Evolutionary conservation across 2,113 vertebrate species (phyloP).

Genomic region (Orycteropus afer): DNA sequence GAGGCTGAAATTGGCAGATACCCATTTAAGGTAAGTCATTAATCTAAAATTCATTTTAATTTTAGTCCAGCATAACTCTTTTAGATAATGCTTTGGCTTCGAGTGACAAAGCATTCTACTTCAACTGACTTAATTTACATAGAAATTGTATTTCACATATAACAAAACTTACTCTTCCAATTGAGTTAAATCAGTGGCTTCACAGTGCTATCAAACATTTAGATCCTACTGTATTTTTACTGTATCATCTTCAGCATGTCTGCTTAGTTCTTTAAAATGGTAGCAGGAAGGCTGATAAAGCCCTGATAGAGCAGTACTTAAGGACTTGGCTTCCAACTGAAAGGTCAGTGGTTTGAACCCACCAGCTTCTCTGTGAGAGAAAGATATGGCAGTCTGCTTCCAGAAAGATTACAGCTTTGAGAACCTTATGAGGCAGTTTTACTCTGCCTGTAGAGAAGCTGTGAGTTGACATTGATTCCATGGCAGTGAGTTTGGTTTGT

Average conservation of each 20-base stretch:
- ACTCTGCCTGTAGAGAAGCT: no score
- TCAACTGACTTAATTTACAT: background rate
- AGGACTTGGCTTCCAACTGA: no score
- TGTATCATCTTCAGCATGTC: background rate
- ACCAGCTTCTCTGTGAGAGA: background rate
- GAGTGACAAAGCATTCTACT: background rate
- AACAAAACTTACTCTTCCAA: background rate
- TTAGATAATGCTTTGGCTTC: background rate
- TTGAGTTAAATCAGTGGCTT: background rate
- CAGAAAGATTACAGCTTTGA: background rate
- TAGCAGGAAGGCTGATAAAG: background rate
- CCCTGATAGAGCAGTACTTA: no score
- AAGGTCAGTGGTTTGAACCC: no score
- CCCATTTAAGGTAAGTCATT: slow-evolving; percentile 93
- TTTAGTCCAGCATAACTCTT: background rate
- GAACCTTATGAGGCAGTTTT: background rate
- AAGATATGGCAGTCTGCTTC: background rate
- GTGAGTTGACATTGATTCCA: no score
- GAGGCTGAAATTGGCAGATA: slow-evolving; percentile 93
- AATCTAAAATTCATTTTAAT: slow-evolving; percentile 4
- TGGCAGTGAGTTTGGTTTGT: no score
- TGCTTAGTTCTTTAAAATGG: background rate
- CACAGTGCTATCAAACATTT: background rate
- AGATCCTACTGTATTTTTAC: background rate
- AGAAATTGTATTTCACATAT: background rate